phyloP scores from a whole-genome alignment of 2,797 vertebrate genomes.

The Sparidentex hasta region DNA sequence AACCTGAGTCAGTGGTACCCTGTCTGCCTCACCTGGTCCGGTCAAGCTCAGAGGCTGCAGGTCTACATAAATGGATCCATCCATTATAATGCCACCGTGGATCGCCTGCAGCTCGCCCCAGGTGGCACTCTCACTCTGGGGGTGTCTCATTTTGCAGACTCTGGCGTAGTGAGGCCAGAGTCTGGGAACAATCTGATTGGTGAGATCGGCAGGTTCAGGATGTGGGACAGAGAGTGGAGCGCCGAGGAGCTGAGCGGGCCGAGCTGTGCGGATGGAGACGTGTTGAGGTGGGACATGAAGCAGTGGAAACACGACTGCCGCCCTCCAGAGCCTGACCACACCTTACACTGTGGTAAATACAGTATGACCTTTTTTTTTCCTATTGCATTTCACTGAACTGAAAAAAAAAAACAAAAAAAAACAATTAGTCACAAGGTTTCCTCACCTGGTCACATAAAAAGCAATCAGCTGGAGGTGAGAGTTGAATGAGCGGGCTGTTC shows the following conservation, averaged over 20 bases:
- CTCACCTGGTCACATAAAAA: neutral
- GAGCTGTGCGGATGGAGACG: constrained; percentile 82
- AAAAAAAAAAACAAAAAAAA: neutral
- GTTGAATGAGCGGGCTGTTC: constrained; percentile 9
- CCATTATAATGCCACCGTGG: neutral
- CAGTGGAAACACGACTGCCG: constrained; percentile 73
- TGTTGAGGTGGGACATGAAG: constrained; percentile 81
- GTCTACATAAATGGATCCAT: constrained; percentile 76
- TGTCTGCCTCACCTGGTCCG: constrained; percentile 85
- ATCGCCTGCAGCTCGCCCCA: constrained; percentile 42
- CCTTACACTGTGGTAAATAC: constrained; percentile 80
- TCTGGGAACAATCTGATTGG: constrained; percentile 71
- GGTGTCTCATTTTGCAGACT: constrained; percentile 69
- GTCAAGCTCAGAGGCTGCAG: constrained; percentile 38
- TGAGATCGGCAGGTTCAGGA: constrained; percentile 80
- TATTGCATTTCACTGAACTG: constrained; percentile 1
- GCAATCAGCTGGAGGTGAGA: neutral
- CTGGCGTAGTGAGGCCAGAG: constrained; percentile 51
- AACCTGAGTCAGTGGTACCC: constrained; percentile 67
- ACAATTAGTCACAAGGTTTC: neutral
- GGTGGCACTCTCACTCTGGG: constrained; percentile 85
- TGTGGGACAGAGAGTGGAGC: constrained; percentile 80
- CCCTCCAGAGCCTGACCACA: constrained; percentile 29
- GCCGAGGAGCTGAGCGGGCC: constrained; percentile 53
- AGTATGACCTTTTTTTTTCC: neutral